These are phyloP conservation scores for Laupala kohalensis DNA, from an alignment of 1,140 invertebrate genomes.

Conservation along the genomic window DNA sequence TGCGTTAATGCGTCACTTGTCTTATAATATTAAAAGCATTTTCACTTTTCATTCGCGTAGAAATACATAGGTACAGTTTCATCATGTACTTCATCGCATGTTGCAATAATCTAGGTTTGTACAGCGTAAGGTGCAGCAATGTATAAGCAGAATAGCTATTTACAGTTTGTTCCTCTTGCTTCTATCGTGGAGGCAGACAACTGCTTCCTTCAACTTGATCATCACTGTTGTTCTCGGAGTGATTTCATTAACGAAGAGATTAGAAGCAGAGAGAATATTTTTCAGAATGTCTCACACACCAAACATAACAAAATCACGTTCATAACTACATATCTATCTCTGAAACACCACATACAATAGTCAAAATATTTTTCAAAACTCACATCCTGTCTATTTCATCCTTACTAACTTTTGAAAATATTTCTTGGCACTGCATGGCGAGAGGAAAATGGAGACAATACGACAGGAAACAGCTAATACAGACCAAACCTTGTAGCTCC, in stretches of 20 bases:
- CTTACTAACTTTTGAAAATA: neutral
- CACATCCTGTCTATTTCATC: neutral
- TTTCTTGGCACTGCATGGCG: neutral
- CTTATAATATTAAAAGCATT: no score
- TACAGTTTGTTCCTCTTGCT: no score
- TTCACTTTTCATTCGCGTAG: no score
- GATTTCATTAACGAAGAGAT: neutral
- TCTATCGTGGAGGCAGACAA: no score
- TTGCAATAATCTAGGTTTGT: no score
- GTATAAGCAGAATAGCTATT: neutral
- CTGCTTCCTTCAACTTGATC: no score
- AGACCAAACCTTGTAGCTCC: neutral
- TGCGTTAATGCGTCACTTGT: no score
- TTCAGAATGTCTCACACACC: neutral
- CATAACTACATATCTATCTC: neutral
- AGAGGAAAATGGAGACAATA: neutral
- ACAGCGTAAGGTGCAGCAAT: neutral
- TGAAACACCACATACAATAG: neutral
- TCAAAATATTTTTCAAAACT: neutral
- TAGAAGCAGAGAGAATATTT: neutral
- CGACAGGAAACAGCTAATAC: neutral
- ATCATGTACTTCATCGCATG: no score
- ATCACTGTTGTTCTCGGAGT: no score
- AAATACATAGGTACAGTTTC: no score
- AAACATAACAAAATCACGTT: neutral